phyloP scores from a whole-genome alignment of 2,888 invertebrate species.

The Corythucha ciliata region DNA sequence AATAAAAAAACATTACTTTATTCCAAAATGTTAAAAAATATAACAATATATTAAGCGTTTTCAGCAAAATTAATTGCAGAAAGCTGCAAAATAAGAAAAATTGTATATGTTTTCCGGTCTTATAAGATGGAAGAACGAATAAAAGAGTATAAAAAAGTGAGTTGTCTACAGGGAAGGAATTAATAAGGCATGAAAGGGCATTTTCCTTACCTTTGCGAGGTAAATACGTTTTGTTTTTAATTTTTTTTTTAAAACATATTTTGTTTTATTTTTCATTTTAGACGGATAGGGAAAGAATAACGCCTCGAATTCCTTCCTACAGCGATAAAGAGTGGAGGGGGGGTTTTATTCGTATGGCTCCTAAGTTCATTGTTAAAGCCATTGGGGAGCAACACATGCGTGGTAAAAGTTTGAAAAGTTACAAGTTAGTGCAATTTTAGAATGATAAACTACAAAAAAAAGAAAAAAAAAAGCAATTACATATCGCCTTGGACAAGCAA shows the following conservation, averaged over 20 bases:
- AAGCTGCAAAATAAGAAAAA: constrained; percentile 26
- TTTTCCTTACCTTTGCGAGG: constrained; percentile 26
- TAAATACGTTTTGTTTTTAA: too few species aligned
- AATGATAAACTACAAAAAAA: constrained; percentile 12
- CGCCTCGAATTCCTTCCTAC: too few species aligned
- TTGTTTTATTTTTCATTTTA: background rate
- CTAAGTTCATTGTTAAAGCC: background rate
- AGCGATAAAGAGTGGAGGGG: too few species aligned
- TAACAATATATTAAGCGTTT: constrained; percentile 17
- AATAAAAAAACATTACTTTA: background rate
- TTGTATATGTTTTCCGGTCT: background rate
- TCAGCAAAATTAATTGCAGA: constrained; percentile 29
- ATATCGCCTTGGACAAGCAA: constrained; percentile 18
- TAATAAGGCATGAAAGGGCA: constrained; percentile 27
- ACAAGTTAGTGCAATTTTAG: constrained; percentile 15
- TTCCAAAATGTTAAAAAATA: constrained; percentile 9
- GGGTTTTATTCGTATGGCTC: too few species aligned
- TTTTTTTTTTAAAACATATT: background rate
- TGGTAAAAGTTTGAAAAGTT: background rate
- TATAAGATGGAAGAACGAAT: constrained; percentile 2
- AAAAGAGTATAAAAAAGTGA: constrained; percentile 1
- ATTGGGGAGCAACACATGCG: constrained; percentile 7
- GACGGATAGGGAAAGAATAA: too few species aligned
- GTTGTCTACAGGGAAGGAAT: constrained; percentile 11
- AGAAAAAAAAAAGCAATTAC: background rate